Evolutionary conservation across 1,140 invertebrate species (phyloP).

Genomic region (Eupeodes corollae): DNA sequence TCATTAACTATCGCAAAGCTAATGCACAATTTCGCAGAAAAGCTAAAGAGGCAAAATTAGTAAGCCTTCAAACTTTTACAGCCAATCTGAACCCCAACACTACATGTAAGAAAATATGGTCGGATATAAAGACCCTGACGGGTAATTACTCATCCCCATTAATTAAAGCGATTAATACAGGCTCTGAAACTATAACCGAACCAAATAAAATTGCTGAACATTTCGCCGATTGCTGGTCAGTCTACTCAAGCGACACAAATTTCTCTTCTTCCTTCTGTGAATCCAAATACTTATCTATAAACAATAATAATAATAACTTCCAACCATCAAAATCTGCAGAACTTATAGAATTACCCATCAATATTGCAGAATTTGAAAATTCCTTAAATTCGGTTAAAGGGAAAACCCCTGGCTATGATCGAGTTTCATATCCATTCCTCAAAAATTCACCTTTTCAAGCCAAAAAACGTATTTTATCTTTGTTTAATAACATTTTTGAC

Average conservation of each 20-base stretch:
- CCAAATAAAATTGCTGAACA: constrained; percentile 4
- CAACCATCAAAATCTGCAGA: background rate
- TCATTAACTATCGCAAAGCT: background rate
- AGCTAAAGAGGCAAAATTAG: constrained; percentile 1
- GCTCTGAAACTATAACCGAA: constrained; percentile 1
- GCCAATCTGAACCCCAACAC: background rate
- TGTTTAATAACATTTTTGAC: constrained; percentile 4
- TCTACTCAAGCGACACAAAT: constrained; percentile 4
- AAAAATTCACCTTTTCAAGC: constrained; percentile 1
- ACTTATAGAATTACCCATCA: background rate
- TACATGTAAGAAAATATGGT: constrained; percentile 4
- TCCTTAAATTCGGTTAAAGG: constrained; percentile 3
- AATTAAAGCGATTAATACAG: background rate
- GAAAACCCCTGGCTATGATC: constrained; percentile 4
- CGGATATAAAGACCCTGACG: constrained; percentile 6
- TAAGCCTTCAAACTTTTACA: constrained; percentile 3
- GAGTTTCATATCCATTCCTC: constrained; percentile 6
- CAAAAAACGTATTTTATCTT: background rate
- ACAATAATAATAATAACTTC: background rate
- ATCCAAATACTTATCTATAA: constrained; percentile 1
- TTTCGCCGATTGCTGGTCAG: constrained; percentile 5
- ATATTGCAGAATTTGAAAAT: constrained; percentile 2
- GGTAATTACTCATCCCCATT: constrained; percentile 2
- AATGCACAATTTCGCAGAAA: constrained; percentile 1
- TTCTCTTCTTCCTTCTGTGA: constrained; percentile 1